Evolutionary conservation across 2,888 invertebrate genomes (phyloP), one percentile per base, ranked within the genome.

Genomic region (Tuberolachnus salignus): DNA sequence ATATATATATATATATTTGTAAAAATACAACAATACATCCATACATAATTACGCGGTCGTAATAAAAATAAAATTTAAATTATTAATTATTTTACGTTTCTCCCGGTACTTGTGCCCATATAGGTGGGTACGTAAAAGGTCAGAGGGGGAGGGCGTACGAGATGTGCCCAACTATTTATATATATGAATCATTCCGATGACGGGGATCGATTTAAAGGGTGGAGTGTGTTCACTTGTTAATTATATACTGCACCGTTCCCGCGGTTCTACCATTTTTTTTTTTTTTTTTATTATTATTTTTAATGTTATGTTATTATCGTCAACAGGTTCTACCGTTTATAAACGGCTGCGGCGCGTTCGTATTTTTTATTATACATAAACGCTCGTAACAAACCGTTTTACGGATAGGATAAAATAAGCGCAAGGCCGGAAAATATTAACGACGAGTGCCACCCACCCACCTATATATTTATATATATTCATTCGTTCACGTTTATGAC

Each of bases 161-260:
- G 53, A n/a, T 9, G 53, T 13, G 51, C 2, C 1, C 9, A 8
- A 1, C 16, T 10, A n/a, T 44, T 44, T 4, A 1, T 2, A 9
- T 44, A 57, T 51, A 72, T 63, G 72, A 72, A 72, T 72, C 72
- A 51, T 61, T 63, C 16, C 61, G 61, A 51, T 19, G 61, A 72
- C 72, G 72, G 61, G 72, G 72, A 72, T 72, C 72, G 61, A 72
- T 72, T 72, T 61, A 63, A 51, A 72, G 72, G 72, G 72, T 72
- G 72, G 61, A 72, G 49, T 61, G 61, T 61, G 51, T 63, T 72
- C 72, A 72, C 72, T 63, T 72, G 72, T 72, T 72, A 72, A 72
- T 72, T 72, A 72, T 34, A 34, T 6, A 6, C 34, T 34, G 34
- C 61, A 72, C 49, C 61, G 49, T 63, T 13, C 46, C n/a, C 10